Base-by-base conservation (phyloP, 2,888 invertebrate species). In the Synergus itoensis region DNA sequence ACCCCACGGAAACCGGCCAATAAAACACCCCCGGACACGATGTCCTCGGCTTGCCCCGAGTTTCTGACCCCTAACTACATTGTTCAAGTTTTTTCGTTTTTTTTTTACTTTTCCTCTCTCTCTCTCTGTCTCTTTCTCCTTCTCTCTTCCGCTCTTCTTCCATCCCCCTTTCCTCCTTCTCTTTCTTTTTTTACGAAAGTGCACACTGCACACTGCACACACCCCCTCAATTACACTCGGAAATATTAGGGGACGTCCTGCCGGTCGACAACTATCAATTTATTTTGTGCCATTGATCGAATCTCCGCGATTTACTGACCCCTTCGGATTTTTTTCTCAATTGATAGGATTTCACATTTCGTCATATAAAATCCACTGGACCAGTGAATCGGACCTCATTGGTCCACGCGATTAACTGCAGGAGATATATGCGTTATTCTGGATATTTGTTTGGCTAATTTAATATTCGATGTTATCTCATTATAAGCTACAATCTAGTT, bases 191-290 rank as follows among this genome's bases (percentile, higher is more conserved):
- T 63, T 62, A 60, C 78, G 80, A 81, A 85, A 84, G 85, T 28
- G 28, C 28, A 28, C 28, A 28, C 28, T 84, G 85, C 84, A 85
- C 86, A 90, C 91, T 84, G 85, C 84, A 85, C 87, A 90, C 91
- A 91, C 92, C 91, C 92, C 91, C 88, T 91, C 91, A 91, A 92
- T 92, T 92, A 92, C 90, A 90, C 90, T 92, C 92, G 92, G 92
- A 92, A 92, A 92, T 92, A 92, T 92, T 92, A 92, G 92, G 92
- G 92, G 92, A 92, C 92, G 91, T 89, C 92, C 92, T 90, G 90
- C 85, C 88, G 91, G 86, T 91, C 91, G 91, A 88, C 90, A 89
- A 91, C 92, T 91, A 91, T 92, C 92, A 91, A 92, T 92, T 92
- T 91, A 91, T 90, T 91, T 89, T 88, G 87, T 87, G 83, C 84